These are phyloP conservation scores for Hippocampus abdominalis DNA, from an alignment of 2,113 vertebrate genomes.

Conservation along the genomic window DNA sequence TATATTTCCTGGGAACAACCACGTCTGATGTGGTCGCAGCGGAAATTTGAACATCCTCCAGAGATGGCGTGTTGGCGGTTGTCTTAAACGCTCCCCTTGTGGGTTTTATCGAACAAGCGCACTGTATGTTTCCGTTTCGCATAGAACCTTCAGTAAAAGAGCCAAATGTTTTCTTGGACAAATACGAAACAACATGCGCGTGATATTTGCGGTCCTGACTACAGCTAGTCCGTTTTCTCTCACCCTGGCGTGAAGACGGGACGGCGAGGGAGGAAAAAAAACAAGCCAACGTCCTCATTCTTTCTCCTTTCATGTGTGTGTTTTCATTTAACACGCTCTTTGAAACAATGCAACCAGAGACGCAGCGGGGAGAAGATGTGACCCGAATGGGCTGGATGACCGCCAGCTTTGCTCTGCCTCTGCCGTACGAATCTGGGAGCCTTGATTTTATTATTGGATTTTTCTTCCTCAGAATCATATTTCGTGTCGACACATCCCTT, in stretches of 20 bases:
- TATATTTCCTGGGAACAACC: constrained; percentile 24
- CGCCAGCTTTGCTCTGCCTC: too few relatives aligned
- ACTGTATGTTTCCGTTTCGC: background rate
- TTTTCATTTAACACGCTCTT: constrained; percentile 21
- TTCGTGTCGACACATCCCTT: too few relatives aligned
- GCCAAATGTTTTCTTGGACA: background rate
- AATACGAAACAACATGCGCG: constrained; percentile 6
- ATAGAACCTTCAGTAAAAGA: background rate
- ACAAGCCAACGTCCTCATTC: constrained; percentile 5
- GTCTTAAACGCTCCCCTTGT: background rate
- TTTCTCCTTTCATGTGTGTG: constrained; percentile 34
- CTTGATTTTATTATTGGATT: constrained; percentile 38
- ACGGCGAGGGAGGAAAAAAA: background rate
- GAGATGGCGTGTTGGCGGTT: constrained; percentile 6
- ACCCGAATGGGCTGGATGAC: constrained; percentile 33
- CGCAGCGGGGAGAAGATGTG: constrained; percentile 17
- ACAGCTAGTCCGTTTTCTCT: constrained; percentile 36
- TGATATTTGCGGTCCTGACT: constrained; percentile 23
- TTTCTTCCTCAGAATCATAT: background rate
- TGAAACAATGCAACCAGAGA: constrained; percentile 21
- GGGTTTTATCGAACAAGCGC: constrained; percentile 7
- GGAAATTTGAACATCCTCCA: background rate
- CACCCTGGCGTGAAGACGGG: constrained; percentile 19
- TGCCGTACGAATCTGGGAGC: constrained; percentile 37
- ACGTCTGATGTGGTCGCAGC: constrained; percentile 29